A percentile compares a stretch with the other conserved stretches of the same genome.
Evolutionary conservation across 2,888 invertebrate species (phyloP).

Genomic region (Tenthredo distinguenda): DNA sequence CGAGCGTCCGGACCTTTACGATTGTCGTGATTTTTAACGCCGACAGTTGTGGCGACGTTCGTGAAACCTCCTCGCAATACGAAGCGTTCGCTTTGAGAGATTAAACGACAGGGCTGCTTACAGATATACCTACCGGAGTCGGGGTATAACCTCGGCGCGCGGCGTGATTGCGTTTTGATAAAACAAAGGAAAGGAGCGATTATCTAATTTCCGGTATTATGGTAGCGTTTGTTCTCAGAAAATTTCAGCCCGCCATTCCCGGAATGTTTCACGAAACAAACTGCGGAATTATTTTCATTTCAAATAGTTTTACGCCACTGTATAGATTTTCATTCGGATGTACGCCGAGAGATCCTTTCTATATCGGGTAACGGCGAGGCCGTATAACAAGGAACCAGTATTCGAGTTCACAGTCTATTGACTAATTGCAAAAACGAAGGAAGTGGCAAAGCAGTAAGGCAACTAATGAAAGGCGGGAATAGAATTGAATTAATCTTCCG

Average conservation of each 20-base stretch:
- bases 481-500: not conserved
- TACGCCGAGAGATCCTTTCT: not conserved
- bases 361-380: not conserved
- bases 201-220: constrained; percentile 21
- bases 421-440: constrained; percentile 17
- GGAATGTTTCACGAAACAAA: not conserved
- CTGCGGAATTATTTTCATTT: not conserved
- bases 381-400: not conserved
- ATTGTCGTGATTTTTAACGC: constrained; percentile 51
- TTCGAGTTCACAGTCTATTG: not conserved
- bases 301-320: not conserved
- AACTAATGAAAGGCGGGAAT: constrained; percentile 24
- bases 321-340: not conserved
- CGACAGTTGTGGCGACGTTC: constrained; percentile 36
- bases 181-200: constrained; percentile 33
- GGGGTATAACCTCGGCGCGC: not conserved
- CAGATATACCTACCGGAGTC: not conserved
- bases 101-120: constrained; percentile 19
- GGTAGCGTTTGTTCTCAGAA: not conserved
- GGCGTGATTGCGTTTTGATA: constrained; percentile 33
- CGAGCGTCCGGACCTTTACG: constrained; percentile 45
- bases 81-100: constrained; percentile 34
- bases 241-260: not conserved
- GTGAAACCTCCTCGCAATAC: constrained; percentile 32
- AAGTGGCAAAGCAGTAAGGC: not conserved